These are phyloP conservation scores for Phymatocera aterrima DNA, from an alignment of 2,888 invertebrate genomes.

Conservation along the genomic window DNA sequence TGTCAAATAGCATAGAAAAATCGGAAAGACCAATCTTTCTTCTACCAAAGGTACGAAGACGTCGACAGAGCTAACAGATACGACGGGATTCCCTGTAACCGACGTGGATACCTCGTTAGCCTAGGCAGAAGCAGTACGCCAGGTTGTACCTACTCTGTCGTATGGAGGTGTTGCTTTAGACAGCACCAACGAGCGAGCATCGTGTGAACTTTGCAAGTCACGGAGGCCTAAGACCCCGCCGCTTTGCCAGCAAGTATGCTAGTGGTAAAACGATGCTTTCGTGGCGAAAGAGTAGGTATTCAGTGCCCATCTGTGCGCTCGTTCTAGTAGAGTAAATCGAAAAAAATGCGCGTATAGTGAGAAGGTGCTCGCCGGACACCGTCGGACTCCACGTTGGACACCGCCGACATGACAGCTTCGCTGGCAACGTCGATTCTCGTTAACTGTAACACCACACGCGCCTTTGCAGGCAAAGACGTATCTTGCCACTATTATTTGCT, in stretches of 20 bases:
- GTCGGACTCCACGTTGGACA: slow-evolving; percentile 53
- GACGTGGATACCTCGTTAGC: slow-evolving; percentile 54
- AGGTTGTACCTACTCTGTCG: slow-evolving; percentile 31
- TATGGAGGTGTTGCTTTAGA: slow-evolving; percentile 40
- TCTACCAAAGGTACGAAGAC: slow-evolving; percentile 22
- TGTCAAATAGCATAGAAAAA: neutral
- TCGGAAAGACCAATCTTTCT: neutral
- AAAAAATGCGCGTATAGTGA: slow-evolving; percentile 40
- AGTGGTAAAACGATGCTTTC: slow-evolving; percentile 20
- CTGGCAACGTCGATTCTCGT: slow-evolving; percentile 64
- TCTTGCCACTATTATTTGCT: slow-evolving; percentile 40
- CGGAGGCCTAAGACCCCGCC: neutral
- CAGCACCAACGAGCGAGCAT: slow-evolving; percentile 35
- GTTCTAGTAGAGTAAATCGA: slow-evolving; percentile 45
- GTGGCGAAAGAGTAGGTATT: slow-evolving; percentile 37
- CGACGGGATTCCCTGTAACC: slow-evolving; percentile 19
- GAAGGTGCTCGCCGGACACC: slow-evolving; percentile 46
- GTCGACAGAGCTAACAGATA: slow-evolving; percentile 26
- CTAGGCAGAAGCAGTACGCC: slow-evolving; percentile 40
- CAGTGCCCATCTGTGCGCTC: slow-evolving; percentile 44
- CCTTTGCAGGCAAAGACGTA: slow-evolving; percentile 48
- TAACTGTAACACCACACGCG: slow-evolving; percentile 60
- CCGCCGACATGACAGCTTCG: slow-evolving; percentile 63
- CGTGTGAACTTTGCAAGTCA: slow-evolving; percentile 44
- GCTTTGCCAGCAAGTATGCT: slow-evolving; percentile 10